Percentiles rank a stretch among this genome's conserved stretches.
These are phyloP conservation scores for Aldrovandia affinis DNA, from an alignment of 2,797 vertebrate genomes.

Conservation along the genomic window DNA sequence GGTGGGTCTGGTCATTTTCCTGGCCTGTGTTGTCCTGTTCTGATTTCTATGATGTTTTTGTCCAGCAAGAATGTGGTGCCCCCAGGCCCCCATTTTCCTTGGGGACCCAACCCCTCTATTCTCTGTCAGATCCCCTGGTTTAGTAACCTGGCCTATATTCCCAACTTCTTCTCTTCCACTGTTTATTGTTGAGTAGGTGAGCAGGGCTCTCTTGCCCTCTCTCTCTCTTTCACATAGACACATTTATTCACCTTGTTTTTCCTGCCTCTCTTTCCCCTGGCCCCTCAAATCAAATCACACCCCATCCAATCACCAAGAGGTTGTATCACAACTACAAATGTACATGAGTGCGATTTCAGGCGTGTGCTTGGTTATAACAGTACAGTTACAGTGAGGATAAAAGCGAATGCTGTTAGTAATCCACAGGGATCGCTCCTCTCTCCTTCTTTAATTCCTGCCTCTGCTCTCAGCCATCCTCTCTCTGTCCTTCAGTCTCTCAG, in stretches of 20 bases:
- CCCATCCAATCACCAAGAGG: neutral
- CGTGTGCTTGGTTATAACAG: neutral
- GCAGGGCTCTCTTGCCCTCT: neutral
- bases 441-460: neutral
- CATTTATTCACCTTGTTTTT: neutral
- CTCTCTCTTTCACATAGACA: neutral
- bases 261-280: neutral
- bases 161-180: neutral
- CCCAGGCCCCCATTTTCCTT: neutral
- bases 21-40: neutral
- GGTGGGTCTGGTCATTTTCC: neutral
- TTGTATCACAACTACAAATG: neutral
- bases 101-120: neutral
- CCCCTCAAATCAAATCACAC: neutral
- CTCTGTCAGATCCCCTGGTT: constrained; percentile 60
- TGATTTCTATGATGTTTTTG: neutral
- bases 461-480: constrained; percentile 26
- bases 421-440: neutral
- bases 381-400: neutral
- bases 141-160: constrained; percentile 64
- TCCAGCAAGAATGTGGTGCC: neutral
- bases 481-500: constrained; percentile 31
- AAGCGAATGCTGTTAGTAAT: neutral
- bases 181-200: neutral
- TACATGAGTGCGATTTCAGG: neutral